These are phyloP conservation scores for Poecile atricapillus DNA, from an alignment of 2,113 vertebrate genomes.

Conservation along the genomic window DNA sequence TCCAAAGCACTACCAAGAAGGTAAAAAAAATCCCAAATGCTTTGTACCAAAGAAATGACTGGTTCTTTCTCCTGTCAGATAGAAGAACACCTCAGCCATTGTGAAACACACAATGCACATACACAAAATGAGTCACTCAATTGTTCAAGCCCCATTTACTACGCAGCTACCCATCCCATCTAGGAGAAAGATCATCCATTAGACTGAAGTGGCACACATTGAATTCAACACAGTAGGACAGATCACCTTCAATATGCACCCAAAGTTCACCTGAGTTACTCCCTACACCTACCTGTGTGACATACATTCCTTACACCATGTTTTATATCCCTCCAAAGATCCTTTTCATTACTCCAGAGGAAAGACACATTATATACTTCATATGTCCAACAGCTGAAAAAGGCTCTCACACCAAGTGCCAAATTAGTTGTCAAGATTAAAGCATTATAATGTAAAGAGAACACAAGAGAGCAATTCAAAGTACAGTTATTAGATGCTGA, in stretches of 20 bases:
- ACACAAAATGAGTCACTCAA: background rate
- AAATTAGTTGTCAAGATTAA: background rate
- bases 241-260: background rate
- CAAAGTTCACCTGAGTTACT: background rate
- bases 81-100: background rate
- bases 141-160: background rate
- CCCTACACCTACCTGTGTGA: background rate
- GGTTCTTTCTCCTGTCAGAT: background rate
- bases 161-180: background rate
- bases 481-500: background rate
- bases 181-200: background rate
- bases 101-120: background rate
- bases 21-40: background rate
- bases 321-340: background rate
- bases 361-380: background rate
- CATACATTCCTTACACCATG: background rate
- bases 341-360: background rate
- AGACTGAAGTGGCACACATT: background rate
- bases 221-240: background rate
- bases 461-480: background rate
- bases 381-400: background rate
- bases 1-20: background rate
- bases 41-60: background rate
- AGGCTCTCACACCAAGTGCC: background rate
- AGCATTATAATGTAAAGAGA: background rate